Evolutionary conservation across 2,113 vertebrate species (phyloP).

Genomic region (Pristiophorus japonicus): DNA sequence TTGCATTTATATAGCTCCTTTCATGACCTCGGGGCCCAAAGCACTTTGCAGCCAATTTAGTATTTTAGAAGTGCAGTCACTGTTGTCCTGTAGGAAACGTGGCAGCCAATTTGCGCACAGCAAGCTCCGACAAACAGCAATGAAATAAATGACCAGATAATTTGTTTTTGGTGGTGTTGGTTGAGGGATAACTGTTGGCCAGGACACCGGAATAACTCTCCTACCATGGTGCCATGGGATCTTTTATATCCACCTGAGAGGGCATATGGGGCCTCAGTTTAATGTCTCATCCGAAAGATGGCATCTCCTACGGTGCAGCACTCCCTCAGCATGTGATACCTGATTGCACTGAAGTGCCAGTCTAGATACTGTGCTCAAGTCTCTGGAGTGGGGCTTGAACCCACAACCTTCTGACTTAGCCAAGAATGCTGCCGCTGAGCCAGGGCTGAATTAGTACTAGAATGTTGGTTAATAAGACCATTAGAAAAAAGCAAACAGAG

Average conservation of each 20-base stretch:
- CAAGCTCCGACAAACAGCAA: not conserved
- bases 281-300: not conserved
- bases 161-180: not conserved
- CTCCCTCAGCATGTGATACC: not conserved
- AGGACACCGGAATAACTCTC: not conserved
- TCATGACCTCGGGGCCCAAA: not conserved
- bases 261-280: not conserved
- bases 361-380: not conserved
- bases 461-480: not conserved
- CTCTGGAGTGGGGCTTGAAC: not conserved
- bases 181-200: not conserved
- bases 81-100: not conserved
- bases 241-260: not conserved
- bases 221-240: not conserved
- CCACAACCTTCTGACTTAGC: not conserved
- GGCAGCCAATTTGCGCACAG: not conserved
- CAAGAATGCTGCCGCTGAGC: not conserved
- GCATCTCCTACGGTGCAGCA: not conserved
- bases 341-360: not conserved
- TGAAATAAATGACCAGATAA: not conserved
- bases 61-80: not conserved
- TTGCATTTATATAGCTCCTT: not conserved
- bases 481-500: not conserved
- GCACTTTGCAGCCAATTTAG: not conserved
- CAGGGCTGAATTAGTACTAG: not conserved